Percentiles rank a stretch among this genome's conserved stretches.
phyloP scores from a whole-genome alignment of 2,888 invertebrate species.

The Callimorpha dominula region DNA sequence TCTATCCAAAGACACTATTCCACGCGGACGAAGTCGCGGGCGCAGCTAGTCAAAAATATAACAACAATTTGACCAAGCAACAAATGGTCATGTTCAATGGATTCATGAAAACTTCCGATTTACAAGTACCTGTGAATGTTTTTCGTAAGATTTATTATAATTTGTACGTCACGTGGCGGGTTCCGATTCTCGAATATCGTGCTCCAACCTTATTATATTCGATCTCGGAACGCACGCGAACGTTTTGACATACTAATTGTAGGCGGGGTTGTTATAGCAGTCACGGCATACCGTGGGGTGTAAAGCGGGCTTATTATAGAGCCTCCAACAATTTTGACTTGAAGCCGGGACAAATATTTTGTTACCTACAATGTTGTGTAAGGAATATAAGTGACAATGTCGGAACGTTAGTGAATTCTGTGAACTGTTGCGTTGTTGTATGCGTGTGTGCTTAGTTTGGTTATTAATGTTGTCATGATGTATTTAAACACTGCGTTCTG shows the following conservation, averaged over 20 bases:
- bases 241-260: slow-evolving; percentile 73
- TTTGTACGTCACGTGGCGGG: slow-evolving; percentile 58
- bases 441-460: slow-evolving; percentile 27
- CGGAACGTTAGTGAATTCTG: slow-evolving; percentile 43
- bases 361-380: slow-evolving; percentile 54
- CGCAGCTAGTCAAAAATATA: background rate
- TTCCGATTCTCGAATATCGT: slow-evolving; percentile 67
- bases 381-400: slow-evolving; percentile 56
- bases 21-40: too few species aligned
- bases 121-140: slow-evolving; percentile 37
- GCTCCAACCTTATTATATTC: slow-evolving; percentile 73
- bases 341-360: slow-evolving; percentile 54
- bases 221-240: slow-evolving; percentile 75
- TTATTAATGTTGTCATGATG: background rate
- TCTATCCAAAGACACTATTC: too few species aligned
- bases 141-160: slow-evolving; percentile 66
- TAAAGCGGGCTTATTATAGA: slow-evolving; percentile 55
- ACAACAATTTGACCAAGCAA: background rate
- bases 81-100: slow-evolving; percentile 28
- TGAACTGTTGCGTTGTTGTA: background rate
- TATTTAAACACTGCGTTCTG: background rate
- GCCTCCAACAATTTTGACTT: slow-evolving; percentile 52
- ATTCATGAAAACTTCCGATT: slow-evolving; percentile 47
- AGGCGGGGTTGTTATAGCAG: slow-evolving; percentile 60
- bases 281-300: slow-evolving; percentile 58